Conservation (phyloP, 2,888 invertebrate genomes). For the Caenorhabditis sp. region DNA sequence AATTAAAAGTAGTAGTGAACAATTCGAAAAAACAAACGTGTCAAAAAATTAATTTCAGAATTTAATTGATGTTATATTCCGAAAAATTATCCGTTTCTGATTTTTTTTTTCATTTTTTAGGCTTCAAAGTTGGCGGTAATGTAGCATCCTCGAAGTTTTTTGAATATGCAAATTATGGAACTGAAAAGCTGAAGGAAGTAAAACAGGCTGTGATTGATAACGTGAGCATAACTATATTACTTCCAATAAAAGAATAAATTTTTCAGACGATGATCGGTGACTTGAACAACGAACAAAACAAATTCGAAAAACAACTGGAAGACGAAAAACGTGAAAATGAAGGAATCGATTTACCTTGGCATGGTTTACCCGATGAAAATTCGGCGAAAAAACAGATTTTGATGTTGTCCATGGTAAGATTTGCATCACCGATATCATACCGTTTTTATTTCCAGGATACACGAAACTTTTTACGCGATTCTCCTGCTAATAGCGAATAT, state of each 20-base stretch:
- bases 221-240: slow-evolving; percentile 13
- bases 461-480: slow-evolving; percentile 94
- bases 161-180: slow-evolving; percentile 56
- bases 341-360: slow-evolving; percentile 83
- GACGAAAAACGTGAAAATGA: slow-evolving; percentile 32
- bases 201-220: slow-evolving; percentile 49
- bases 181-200: slow-evolving; percentile 49
- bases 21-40: no score
- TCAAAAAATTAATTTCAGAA: no score
- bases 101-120: slow-evolving; percentile 5
- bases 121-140: slow-evolving; percentile 25
- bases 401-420: slow-evolving; percentile 84
- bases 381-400: slow-evolving; percentile 93
- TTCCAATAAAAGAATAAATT: neutral
- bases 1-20: no score
- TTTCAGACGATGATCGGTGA: slow-evolving; percentile 91
- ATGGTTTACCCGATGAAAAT: slow-evolving; percentile 91
- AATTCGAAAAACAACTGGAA: slow-evolving; percentile 88
- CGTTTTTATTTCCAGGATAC: slow-evolving; percentile 80
- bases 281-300: slow-evolving; percentile 94
- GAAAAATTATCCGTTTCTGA: neutral
- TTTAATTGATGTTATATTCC: no score
- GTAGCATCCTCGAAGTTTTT: slow-evolving; percentile 44
- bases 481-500: slow-evolving; percentile 79
- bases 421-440: neutral